These are phyloP conservation scores for Eulemur rufifrons DNA, from an alignment of 2,113 vertebrate genomes.

Conservation along the genomic window DNA sequence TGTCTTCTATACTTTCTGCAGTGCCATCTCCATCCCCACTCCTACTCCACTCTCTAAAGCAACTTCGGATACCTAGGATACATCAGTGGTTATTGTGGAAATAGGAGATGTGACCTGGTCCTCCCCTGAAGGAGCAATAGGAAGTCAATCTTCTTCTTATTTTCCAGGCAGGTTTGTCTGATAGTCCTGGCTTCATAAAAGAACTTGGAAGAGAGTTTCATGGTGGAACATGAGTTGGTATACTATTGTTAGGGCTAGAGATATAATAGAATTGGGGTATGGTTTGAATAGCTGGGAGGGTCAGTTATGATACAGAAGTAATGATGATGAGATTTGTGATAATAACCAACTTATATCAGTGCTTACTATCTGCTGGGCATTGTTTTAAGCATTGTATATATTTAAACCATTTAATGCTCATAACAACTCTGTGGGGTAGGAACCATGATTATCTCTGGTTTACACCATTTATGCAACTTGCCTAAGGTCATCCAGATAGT, in stretches of 20 bases:
- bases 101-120: background rate
- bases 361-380: background rate
- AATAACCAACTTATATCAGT: background rate
- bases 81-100: background rate
- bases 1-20: background rate
- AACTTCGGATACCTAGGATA: background rate
- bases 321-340: background rate
- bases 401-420: background rate
- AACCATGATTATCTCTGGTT: background rate
- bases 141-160: background rate
- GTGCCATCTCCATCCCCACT: fast-evolving
- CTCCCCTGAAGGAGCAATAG: background rate
- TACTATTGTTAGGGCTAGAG: background rate
- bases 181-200: background rate
- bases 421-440: background rate
- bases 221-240: background rate
- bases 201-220: background rate
- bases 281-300: background rate
- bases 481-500: background rate
- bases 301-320: background rate
- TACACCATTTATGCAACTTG: background rate
- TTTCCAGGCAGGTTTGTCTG: background rate
- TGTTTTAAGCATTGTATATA: background rate
- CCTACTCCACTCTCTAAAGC: background rate
- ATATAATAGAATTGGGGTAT: background rate